phyloP scores from a whole-genome alignment of 2,888 invertebrate genomes.

The Drosophila niveifrons region DNA sequence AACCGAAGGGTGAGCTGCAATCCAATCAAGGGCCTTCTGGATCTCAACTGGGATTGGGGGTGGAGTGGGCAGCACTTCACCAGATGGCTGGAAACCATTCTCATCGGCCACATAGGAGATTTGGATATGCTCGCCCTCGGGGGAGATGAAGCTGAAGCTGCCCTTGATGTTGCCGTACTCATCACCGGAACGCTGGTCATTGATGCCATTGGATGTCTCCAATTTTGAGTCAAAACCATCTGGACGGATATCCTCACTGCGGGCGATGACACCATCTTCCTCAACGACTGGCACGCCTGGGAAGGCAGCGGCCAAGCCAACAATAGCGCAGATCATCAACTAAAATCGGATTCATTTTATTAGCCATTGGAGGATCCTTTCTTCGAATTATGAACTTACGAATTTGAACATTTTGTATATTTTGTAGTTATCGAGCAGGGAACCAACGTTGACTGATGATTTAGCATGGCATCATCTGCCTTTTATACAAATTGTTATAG shows the following conservation, averaged over 20 bases:
- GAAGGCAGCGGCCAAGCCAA: conserved; percentile 60
- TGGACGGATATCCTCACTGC: conserved; percentile 36
- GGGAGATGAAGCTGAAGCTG: conserved; percentile 64
- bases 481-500: neutral
- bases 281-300: conserved; percentile 1
- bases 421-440: conserved; percentile 42
- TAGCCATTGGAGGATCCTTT: neutral
- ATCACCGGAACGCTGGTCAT: conserved; percentile 36
- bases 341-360: conserved; percentile 9
- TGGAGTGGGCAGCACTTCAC: conserved; percentile 61
- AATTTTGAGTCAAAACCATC: neutral
- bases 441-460: conserved; percentile 59
- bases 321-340: conserved; percentile 64
- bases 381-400: conserved; percentile 12
- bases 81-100: conserved; percentile 74
- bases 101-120: conserved; percentile 79
- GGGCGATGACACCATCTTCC: neutral
- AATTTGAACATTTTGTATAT: conserved; percentile 69
- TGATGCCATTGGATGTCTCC: neutral
- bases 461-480: conserved; percentile 1
- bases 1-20: conserved; percentile 49
- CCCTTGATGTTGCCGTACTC: conserved; percentile 73
- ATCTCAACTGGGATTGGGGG: conserved; percentile 69
- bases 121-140: conserved; percentile 73
- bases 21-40: conserved; percentile 51